Conservation (phyloP, 2,888 invertebrate species). For the Macropis europaea region DNA sequence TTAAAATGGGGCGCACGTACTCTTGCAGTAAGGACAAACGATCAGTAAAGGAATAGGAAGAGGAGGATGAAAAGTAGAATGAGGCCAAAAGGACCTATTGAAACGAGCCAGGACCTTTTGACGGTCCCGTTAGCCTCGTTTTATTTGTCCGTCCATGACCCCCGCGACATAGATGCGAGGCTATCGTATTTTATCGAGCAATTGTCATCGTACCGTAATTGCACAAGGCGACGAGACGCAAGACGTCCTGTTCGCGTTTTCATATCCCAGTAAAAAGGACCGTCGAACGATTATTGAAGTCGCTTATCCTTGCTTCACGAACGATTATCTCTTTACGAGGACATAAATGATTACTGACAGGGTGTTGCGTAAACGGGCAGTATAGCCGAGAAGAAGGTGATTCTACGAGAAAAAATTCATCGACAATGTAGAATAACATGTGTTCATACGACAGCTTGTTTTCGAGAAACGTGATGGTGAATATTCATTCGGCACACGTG, state of each 20-base stretch:
- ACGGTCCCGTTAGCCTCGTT: conserved; percentile 57
- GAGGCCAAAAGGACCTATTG: conserved; percentile 45
- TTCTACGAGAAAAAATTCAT: not conserved
- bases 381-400: not conserved
- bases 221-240: conserved; percentile 11
- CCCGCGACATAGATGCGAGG: conserved; percentile 38
- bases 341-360: no score
- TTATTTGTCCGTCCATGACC: conserved; percentile 51
- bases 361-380: no score
- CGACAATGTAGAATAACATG: no score
- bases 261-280: conserved; percentile 17
- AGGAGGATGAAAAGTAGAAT: conserved; percentile 36
- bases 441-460: no score
- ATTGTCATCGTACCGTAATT: conserved; percentile 53
- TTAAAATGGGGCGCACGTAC: conserved; percentile 27
- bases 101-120: conserved; percentile 51
- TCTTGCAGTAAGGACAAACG: conserved; percentile 10
- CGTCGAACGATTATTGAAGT: conserved; percentile 11
- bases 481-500: no score
- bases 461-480: no score
- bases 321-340: conserved; percentile 8
- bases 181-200: conserved; percentile 55
- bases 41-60: conserved; percentile 6
- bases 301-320: conserved; percentile 5
- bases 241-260: conserved; percentile 20